These are phyloP conservation scores for Lipophrys pholis DNA, from an alignment of 2,113 vertebrate genomes.

Conservation along the genomic window DNA sequence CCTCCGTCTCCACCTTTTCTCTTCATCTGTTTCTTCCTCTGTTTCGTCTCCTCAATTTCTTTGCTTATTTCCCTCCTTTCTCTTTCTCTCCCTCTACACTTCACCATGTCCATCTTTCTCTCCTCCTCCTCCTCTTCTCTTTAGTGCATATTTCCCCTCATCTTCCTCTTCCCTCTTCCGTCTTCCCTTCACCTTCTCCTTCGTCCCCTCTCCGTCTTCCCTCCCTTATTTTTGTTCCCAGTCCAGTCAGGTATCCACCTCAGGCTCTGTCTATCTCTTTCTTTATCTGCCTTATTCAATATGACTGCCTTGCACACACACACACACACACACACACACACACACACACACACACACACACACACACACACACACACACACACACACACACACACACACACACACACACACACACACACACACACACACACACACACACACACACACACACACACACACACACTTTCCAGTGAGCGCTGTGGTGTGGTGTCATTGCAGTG, in stretches of 20 bases:
- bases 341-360: background rate
- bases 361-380: slow-evolving; percentile 12
- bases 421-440: no score
- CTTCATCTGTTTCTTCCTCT: background rate
- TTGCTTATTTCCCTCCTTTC: background rate
- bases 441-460: no score
- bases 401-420: no score
- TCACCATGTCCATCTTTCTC: background rate
- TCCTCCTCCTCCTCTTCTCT: background rate
- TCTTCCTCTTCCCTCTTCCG: background rate
- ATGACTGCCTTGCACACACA: slow-evolving; percentile 24
- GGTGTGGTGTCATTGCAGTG: slow-evolving; percentile 69
- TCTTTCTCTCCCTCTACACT: background rate
- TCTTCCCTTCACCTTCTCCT: background rate
- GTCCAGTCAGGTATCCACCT: slow-evolving; percentile 18
- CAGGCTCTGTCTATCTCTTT: slow-evolving; percentile 28
- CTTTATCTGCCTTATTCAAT: slow-evolving; percentile 33
- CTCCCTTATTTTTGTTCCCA: background rate
- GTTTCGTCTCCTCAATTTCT: background rate
- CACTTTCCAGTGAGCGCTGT: slow-evolving; percentile 39
- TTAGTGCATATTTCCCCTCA: background rate
- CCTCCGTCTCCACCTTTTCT: background rate
- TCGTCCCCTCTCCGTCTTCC: background rate
- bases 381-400: no score
- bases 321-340: slow-evolving; percentile 18